Evolutionary conservation across 2,113 vertebrate genomes (phyloP).

Genomic region (Oreochromis aureus): DNA sequence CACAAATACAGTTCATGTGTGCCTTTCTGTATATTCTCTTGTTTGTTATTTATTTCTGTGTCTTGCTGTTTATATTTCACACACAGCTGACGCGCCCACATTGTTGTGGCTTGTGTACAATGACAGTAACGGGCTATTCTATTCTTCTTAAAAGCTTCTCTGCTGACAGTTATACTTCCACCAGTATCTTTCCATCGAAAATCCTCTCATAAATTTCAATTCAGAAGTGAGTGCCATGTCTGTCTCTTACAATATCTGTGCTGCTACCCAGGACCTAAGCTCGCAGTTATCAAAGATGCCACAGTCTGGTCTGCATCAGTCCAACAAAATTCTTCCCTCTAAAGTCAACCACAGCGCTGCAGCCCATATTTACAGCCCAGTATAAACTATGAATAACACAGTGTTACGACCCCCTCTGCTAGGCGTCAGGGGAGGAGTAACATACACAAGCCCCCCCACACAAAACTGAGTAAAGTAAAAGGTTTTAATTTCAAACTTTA

Average conservation of each 20-base stretch:
- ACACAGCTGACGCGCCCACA: fast-evolving
- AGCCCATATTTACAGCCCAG: background rate
- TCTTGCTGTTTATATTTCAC: background rate
- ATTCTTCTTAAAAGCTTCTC: background rate
- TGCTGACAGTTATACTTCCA: background rate
- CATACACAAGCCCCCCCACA: too few relatives aligned
- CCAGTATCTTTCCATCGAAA: background rate
- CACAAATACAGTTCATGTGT: background rate
- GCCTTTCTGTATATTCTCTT: background rate
- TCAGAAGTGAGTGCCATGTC: background rate
- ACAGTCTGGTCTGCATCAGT: background rate
- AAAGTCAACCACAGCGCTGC: background rate
- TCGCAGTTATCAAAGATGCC: background rate
- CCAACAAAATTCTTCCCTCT: background rate
- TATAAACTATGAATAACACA: background rate
- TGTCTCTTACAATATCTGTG: background rate
- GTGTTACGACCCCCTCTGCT: too few relatives aligned
- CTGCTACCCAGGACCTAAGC: background rate
- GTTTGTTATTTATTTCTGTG: background rate
- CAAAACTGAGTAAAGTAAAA: too few relatives aligned
- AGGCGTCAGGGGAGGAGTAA: too few relatives aligned
- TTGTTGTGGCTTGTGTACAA: background rate
- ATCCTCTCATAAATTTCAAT: background rate
- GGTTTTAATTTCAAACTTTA: too few relatives aligned
- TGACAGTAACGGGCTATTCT: background rate